These are phyloP conservation scores for Diplogasteroides magnus DNA, from an alignment of 1,140 invertebrate genomes.

Conservation along the genomic window DNA sequence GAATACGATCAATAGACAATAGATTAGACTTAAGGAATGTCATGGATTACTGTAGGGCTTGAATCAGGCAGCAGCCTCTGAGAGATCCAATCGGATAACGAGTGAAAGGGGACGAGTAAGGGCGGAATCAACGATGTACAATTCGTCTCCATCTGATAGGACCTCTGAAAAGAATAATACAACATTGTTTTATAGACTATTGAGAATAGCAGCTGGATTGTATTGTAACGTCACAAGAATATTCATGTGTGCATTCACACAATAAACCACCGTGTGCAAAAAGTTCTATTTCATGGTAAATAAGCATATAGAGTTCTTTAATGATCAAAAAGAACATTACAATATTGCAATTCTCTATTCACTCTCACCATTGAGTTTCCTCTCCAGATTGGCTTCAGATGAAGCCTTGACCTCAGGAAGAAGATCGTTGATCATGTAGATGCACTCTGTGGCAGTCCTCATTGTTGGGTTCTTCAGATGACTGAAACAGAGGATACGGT, in stretches of 20 bases:
- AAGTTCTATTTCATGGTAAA: too few relatives aligned
- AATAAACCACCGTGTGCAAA: too few relatives aligned
- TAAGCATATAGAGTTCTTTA: too few relatives aligned
- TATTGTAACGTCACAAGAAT: too few relatives aligned
- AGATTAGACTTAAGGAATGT: too few relatives aligned
- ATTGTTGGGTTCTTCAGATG: conserved; percentile 42
- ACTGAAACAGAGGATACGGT: conserved; percentile 24
- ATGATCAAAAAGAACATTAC: too few relatives aligned
- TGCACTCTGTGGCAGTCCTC: conserved; percentile 23
- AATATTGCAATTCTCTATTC: not conserved
- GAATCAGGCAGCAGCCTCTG: not conserved
- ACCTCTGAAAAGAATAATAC: not conserved
- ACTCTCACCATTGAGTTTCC: not conserved
- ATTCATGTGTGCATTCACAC: too few relatives aligned
- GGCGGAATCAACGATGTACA: not conserved
- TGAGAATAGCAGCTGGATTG: too few relatives aligned
- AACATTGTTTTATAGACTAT: not conserved
- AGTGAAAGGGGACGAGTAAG: not conserved
- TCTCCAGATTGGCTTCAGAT: not conserved
- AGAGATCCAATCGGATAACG: not conserved
- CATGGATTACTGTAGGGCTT: too few relatives aligned
- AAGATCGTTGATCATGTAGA: conserved; percentile 42
- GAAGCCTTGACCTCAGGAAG: conserved; percentile 36
- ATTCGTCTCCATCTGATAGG: not conserved
- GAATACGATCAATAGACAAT: too few relatives aligned